A percentile compares a stretch with the other conserved stretches of the same genome.
phyloP scores from a whole-genome alignment of 1,140 invertebrate genomes.

The Trachymyrmex septentrionalis region DNA sequence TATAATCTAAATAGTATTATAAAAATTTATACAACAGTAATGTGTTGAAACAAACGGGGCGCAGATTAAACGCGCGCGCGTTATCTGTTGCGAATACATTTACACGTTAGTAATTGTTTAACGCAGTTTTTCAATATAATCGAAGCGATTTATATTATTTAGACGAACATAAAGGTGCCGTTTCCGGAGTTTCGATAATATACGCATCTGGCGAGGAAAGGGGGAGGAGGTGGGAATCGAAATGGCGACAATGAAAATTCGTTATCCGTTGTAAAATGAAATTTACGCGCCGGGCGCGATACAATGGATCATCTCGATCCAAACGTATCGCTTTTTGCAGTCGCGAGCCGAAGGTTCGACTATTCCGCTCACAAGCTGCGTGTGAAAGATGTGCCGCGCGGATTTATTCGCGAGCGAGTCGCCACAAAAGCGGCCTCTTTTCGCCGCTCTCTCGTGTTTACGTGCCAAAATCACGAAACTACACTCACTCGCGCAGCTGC shows the following conservation, averaged over 20 bases:
- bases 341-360: slow-evolving; percentile 61
- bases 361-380: slow-evolving; percentile 68
- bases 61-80: background rate
- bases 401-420: slow-evolving; percentile 69
- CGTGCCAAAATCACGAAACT: slow-evolving; percentile 58
- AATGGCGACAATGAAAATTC: slow-evolving; percentile 60
- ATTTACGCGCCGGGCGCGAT: slow-evolving; percentile 66
- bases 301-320: slow-evolving; percentile 76
- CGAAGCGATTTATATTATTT: slow-evolving; percentile 56
- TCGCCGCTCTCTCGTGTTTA: slow-evolving; percentile 36
- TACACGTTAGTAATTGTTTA: slow-evolving; percentile 22
- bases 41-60: background rate
- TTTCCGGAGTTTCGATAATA: slow-evolving; percentile 30
- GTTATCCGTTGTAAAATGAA: slow-evolving; percentile 67
- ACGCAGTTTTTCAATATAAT: slow-evolving; percentile 47
- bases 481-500: slow-evolving; percentile 4
- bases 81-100: slow-evolving; percentile 25
- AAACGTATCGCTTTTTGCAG: slow-evolving; percentile 76
- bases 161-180: slow-evolving; percentile 27
- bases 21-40: slow-evolving; percentile 15
- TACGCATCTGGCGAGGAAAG: slow-evolving; percentile 37
- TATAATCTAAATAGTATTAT: slow-evolving; percentile 39
- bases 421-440: slow-evolving; percentile 66
- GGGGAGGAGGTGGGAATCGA: slow-evolving; percentile 13
- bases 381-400: slow-evolving; percentile 71